A percentile compares a stretch with the other conserved stretches of the same genome.
phyloP scores from a whole-genome alignment of 2,113 vertebrate genomes.

The Regulus satrapa region DNA sequence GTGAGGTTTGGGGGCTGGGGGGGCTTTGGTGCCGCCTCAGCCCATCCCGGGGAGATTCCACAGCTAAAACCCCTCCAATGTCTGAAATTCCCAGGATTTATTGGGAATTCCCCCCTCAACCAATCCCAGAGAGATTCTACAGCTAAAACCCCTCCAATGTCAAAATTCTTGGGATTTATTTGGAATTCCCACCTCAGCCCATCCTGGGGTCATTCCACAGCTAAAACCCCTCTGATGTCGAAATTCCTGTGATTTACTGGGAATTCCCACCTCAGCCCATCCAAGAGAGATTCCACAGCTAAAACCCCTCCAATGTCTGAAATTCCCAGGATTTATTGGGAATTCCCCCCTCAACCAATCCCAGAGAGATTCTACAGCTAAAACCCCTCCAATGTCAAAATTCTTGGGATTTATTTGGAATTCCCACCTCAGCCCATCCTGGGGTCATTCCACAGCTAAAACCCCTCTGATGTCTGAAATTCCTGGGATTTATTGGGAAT shows the following conservation, averaged over 20 bases:
- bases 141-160: too few relatives aligned
- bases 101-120: not conserved
- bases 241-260: not conserved
- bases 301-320: fast-evolving
- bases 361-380: not conserved
- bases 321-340: not conserved
- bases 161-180: not conserved
- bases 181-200: not conserved
- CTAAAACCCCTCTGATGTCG: fast-evolving
- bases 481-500: not conserved
- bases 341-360: not conserved
- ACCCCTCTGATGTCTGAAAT: fast-evolving
- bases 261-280: not conserved
- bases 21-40: fast-evolving
- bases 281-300: not conserved
- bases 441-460: not conserved
- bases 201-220: not conserved
- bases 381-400: too few relatives aligned
- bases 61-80: fast-evolving
- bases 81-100: not conserved
- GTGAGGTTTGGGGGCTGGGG: not conserved
- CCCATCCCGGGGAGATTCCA: not conserved
- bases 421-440: not conserved
- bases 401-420: not conserved
- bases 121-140: not conserved